A percentile compares a stretch with the other conserved stretches of the same genome.
These are phyloP conservation scores for Timema cristinae DNA, from an alignment of 2,888 invertebrate genomes.

Conservation along the genomic window DNA sequence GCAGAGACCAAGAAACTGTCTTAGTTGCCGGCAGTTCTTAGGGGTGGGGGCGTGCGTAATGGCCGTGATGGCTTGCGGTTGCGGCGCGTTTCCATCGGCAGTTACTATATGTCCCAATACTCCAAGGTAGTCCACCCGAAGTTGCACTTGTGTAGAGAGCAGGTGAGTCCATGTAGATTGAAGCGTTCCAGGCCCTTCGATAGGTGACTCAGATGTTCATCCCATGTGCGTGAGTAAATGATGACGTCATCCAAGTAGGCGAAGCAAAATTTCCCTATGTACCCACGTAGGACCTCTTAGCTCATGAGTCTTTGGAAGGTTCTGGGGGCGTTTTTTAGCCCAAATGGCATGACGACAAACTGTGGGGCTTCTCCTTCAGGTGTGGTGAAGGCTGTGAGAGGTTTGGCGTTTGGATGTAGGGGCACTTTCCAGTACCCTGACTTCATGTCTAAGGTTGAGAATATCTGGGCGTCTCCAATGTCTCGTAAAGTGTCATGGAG, in stretches of 20 bases:
- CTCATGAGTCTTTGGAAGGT: not conserved
- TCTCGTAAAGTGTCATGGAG: no score
- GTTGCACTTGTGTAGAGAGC: not conserved
- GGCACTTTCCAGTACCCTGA: not conserved
- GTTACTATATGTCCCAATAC: no score
- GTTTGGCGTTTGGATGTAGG: not conserved
- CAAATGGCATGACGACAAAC: constrained; percentile 31
- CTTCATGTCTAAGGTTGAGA: not conserved
- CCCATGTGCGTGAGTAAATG: not conserved
- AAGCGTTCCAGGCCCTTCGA: not conserved
- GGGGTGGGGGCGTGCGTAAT: no score
- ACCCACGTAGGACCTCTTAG: not conserved
- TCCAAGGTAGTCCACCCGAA: not conserved
- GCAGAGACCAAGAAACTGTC: no score
- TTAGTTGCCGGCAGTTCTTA: no score
- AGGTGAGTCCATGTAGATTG: not conserved
- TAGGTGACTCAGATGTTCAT: constrained; percentile 2
- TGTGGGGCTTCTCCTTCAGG: not conserved
- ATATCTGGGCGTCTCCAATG: no score
- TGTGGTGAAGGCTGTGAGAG: not conserved
- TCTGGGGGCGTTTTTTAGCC: not conserved
- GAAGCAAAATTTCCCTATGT: not conserved
- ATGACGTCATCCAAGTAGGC: not conserved
- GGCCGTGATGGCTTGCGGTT: no score
- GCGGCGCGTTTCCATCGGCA: no score